Base-by-base conservation (phyloP, 2,113 vertebrate genomes). In the Rana temporaria region DNA sequence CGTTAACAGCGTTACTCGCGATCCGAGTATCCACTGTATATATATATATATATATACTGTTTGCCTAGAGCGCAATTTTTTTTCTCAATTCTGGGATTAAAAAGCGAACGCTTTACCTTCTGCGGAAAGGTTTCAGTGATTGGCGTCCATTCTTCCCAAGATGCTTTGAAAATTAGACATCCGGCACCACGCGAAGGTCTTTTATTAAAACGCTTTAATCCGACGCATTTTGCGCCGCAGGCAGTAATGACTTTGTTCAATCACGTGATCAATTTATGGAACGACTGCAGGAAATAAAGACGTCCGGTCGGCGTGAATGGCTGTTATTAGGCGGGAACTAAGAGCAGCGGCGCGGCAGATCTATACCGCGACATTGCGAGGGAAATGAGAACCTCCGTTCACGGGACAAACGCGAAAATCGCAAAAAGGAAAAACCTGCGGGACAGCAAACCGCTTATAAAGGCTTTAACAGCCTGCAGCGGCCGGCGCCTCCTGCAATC, bases 241-340 rank as follows among this genome's bases (percentile, higher is more conserved):
- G 42, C 38, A 11, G 19, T 48, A 22, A 70, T 15, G n/a, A 70
- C 12, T 24, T 24, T 12, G 42, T 52, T n/a, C 19, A 48, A 70
- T 52, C 42, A 53, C 68, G 22, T 70, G 38, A 70, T 53, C 38
- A 53, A 70, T 70, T 48, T 70, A 20, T n/a, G 11, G 42, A 53
- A 70, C 16, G 42, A 42, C 67, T 48, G 38, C 67, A 48, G 20
- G 68, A 53, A n/a, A 15, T 53, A 53, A 70, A 32, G 14, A 22
- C 53, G 67, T 52, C 38, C 30, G 65, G 17, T 38, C 17, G 12
- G 17, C 42, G 30, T 67, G 32, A 67, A 38, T 67, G 65, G 32
- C 65, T 67, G 68, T 24, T 42, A 70, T 70, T 70, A 70, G 5
- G 48, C 38, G 4, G 68, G 22, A 22, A 53, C 12, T 12, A 22